These are phyloP conservation scores for Mellivora capensis DNA, from an alignment of 2,113 vertebrate species.

Conservation along the genomic window DNA sequence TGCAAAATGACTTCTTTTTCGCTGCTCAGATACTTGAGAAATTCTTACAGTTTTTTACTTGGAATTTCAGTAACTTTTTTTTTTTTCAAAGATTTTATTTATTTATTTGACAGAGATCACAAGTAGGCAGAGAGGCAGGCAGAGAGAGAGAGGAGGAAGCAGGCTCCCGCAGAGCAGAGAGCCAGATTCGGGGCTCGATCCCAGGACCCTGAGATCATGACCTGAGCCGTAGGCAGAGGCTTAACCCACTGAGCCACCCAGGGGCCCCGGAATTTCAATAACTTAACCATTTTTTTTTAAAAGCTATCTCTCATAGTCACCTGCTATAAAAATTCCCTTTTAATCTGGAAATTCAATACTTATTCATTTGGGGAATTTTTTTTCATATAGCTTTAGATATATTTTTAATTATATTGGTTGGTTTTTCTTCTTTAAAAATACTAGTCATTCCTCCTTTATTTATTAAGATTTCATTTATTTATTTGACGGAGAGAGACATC, in stretches of 20 bases:
- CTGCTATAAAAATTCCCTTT: not conserved
- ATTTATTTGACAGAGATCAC: too few relatives aligned
- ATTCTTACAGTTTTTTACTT: not conserved
- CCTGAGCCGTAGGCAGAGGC: too few relatives aligned
- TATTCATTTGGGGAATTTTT: not conserved
- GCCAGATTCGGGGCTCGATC: too few relatives aligned
- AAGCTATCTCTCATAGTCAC: not conserved
- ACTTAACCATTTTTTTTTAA: not conserved
- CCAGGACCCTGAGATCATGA: too few relatives aligned
- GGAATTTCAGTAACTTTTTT: not conserved
- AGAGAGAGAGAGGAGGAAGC: too few relatives aligned
- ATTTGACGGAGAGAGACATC: not conserved
- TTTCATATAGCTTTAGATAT: not conserved
- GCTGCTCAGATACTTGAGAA: not conserved
- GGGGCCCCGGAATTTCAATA: not conserved
- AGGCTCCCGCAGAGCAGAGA: too few relatives aligned
- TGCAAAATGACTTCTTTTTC: not conserved
- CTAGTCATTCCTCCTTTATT: not conserved
- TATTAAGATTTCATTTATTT: not conserved
- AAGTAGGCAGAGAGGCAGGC: too few relatives aligned
- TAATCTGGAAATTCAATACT: not conserved
- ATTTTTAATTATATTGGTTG: not conserved
- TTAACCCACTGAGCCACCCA: too few relatives aligned
- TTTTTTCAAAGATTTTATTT: too few relatives aligned
- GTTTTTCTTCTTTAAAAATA: not conserved